Evolutionary conservation across 2,888 invertebrate genomes (phyloP).

Genomic region (Lacanobia oleracea): DNA sequence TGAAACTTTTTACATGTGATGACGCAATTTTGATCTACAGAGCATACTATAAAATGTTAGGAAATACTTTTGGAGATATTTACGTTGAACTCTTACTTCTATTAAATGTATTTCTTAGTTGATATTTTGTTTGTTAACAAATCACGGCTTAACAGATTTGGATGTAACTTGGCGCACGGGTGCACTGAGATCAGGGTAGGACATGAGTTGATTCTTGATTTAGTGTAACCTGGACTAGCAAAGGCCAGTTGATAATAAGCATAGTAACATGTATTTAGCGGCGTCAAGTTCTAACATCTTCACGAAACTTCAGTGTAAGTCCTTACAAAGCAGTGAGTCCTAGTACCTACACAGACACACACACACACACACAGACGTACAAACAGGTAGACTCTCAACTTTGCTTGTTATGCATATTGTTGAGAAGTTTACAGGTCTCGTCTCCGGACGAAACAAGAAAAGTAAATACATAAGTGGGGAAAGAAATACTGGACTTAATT

Average conservation of each 20-base stretch:
- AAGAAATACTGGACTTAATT: not conserved
- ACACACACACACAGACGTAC: not conserved
- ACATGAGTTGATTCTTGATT: too few relatives aligned
- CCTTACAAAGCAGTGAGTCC: not conserved
- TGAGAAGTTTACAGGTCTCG: conserved; percentile 16
- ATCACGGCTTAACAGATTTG: not conserved
- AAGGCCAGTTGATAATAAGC: not conserved
- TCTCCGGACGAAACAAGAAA: not conserved
- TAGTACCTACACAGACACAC: not conserved
- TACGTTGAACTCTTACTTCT: too few relatives aligned
- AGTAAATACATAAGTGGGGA: not conserved
- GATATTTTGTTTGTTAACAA: not conserved
- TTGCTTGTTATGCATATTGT: conserved; percentile 41
- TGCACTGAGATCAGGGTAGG: too few relatives aligned
- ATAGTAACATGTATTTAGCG: not conserved
- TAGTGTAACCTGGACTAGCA: not conserved
- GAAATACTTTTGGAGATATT: not conserved
- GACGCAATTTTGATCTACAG: not conserved
- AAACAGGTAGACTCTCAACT: conserved; percentile 28
- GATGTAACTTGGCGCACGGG: not conserved
- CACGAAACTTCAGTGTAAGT: conserved; percentile 3
- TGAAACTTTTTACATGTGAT: not conserved
- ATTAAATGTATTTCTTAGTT: not conserved
- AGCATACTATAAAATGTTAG: too few relatives aligned
- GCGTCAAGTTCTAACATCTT: not conserved